Base-by-base conservation (phyloP, 1,140 invertebrate species). In the Drosophila sturtevanti region DNA sequence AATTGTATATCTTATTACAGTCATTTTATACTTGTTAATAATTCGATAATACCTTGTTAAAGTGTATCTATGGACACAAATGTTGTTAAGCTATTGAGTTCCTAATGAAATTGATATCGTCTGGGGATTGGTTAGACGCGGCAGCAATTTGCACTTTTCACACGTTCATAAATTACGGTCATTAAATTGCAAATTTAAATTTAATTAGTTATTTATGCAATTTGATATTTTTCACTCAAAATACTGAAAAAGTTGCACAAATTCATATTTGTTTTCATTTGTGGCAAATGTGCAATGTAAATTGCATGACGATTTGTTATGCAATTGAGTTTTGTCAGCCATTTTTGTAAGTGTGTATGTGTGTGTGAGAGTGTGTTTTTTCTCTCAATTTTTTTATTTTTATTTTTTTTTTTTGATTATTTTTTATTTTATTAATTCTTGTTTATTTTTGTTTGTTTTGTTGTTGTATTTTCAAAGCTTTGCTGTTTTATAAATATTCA, bases 121-220 rank as follows among this genome's bases (percentile, higher is more conserved):
- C 16, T 31, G 5, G n/a, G 37, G 21, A 60, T 2, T 31, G 27
- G 6, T 31, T 4, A 31, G 27, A 31, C n/a, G 27, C 27, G 66
- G 64, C 37, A 65, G 66, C 79, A 79, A 76, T 87, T 86, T 81
- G 74, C 61, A 72, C 72, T 76, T 70, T 79, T 81, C 82, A 74
- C 81, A 87, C 82, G 82, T 86, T 72, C 70, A 74, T 76, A 86
- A 86, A 86, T 79, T 72, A 80, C 79, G 79, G 75, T 81, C 82
- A 86, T 86, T 81, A 81, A 81, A 81, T 77, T 77, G 70, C 66
- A 77, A 77, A 77, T 86, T 86, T 72, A 79, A 87, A 87, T 86
- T 86, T 87, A 86, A 86, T 86, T 87, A 87, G 81, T 79, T 86
- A 86, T 82, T 86, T 86, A 87, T 86, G 81, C 81, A 87, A 87